Evolutionary conservation across 1,140 invertebrate species (phyloP).

Genomic region (Steinernema khuongi): DNA sequence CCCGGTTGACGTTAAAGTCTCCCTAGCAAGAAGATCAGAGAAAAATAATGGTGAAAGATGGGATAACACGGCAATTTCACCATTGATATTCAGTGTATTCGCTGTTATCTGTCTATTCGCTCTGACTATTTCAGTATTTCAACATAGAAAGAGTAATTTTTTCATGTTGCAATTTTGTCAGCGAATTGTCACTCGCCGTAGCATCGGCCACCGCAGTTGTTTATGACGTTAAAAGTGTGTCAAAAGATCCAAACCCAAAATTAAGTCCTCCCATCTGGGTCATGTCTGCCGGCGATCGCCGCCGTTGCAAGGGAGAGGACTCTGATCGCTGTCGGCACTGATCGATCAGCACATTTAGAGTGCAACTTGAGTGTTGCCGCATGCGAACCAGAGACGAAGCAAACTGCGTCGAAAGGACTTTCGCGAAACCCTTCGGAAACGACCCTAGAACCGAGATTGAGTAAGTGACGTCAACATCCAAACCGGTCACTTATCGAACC

Average conservation of each 20-base stretch:
- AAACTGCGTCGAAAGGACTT: constrained; percentile 44
- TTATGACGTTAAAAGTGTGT: neutral
- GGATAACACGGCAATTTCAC: no score
- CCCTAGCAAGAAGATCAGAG: no score
- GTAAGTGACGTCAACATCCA: constrained; percentile 18
- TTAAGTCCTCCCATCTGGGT: neutral
- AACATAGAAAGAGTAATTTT: neutral
- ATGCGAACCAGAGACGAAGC: constrained; percentile 49
- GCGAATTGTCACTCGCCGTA: neutral
- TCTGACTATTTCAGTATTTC: no score
- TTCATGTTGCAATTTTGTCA: neutral
- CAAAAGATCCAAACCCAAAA: neutral
- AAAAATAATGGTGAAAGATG: no score
- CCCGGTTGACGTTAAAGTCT: no score
- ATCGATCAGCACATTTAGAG: constrained; percentile 39
- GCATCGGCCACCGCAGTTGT: neutral
- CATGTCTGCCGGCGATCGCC: neutral
- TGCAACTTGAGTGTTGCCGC: constrained; percentile 55
- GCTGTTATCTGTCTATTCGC: no score
- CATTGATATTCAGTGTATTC: no score
- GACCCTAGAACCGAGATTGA: constrained; percentile 50
- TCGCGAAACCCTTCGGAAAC: constrained; percentile 50
- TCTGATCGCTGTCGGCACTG: neutral
- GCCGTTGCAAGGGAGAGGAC: neutral
- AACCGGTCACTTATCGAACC: no score